Evolutionary conservation across 2,113 vertebrate genomes (phyloP), one percentile per base, ranked within the genome.

Genomic region (Proterorhinus semilunaris): DNA sequence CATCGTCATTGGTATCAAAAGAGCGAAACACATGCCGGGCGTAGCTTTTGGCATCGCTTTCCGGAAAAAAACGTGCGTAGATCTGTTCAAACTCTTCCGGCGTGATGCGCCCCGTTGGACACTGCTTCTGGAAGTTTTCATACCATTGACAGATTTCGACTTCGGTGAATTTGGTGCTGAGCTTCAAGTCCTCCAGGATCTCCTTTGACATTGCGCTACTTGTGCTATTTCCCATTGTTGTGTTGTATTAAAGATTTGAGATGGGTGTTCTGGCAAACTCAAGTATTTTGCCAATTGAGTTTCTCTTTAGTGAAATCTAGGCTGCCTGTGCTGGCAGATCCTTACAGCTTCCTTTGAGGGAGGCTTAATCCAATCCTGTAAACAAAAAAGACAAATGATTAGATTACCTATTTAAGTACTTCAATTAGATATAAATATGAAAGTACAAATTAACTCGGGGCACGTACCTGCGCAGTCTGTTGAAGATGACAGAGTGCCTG

Each of bases 21-120:
- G 96, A 98, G 66, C 96, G 94, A 84, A 98, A 98, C 64, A 98
- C 96, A 45, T 98, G 96, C 2, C 95, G 90, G 0, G 96, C 95
- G 0, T 96, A 98, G 69, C 91, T 92, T 78, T 94, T 93, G 50
- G 96, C 92, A 36, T 96, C 96, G 0, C 95, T 92, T 0, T 96
- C 94, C 0, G 96, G 96, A 83, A 96, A 98, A 90, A 98, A 96
- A 66, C 92, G 94, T 42, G 71, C n/a, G 43, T 98, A 98, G 90
- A 98, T 97, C 83, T 93, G 92, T 85, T 96, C 94, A 62, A 98
- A 98, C 75, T 96, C 94, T 1, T 83, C 74, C 0, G 92, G 90
- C 0, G 91, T 75, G 62, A 98, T 97, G 68, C 94, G 93, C 8
- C 96, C 96, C 0, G 92, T 88, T 0, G 96, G 96, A 12, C 95